Percentiles rank a stretch among this genome's conserved stretches.
Evolutionary conservation across 1,140 invertebrate genomes (phyloP).

Genomic region (Zophobas atratus): DNA sequence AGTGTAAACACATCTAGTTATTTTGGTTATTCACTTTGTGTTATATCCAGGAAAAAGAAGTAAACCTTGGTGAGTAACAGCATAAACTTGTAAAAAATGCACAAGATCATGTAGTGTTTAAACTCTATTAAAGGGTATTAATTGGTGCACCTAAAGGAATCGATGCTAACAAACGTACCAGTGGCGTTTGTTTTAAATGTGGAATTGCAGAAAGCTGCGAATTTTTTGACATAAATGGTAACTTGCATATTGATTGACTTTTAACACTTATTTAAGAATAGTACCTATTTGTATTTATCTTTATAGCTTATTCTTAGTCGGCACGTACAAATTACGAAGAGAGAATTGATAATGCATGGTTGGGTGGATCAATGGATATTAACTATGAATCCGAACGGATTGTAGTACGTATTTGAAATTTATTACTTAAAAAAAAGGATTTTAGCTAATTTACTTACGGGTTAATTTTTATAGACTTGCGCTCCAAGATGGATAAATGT

Average conservation of each 20-base stretch:
- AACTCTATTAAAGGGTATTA: slow-evolving; percentile 42
- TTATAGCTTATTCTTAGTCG: not conserved
- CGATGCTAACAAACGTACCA: slow-evolving; percentile 11
- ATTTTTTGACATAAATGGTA: slow-evolving; percentile 39
- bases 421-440: no score
- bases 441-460: not conserved
- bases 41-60: slow-evolving; percentile 43
- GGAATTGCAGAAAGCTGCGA: slow-evolving; percentile 43
- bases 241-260: not conserved
- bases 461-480: slow-evolving; percentile 37
- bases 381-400: slow-evolving; percentile 36
- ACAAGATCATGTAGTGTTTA: not conserved
- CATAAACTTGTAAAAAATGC: not conserved
- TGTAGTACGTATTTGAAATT: slow-evolving; percentile 44
- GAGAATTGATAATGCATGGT: slow-evolving; percentile 50
- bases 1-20: slow-evolving; percentile 31
- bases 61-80: slow-evolving; percentile 33
- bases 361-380: slow-evolving; percentile 54
- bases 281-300: no score
- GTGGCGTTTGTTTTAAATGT: slow-evolving; percentile 50
- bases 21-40: slow-evolving; percentile 42
- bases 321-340: slow-evolving; percentile 10
- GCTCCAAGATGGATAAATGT: slow-evolving; percentile 44
- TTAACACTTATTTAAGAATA: no score
- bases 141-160: slow-evolving; percentile 47